Percentiles rank a stretch among this genome's conserved stretches.
phyloP scores from a whole-genome alignment of 2,888 invertebrate genomes.

The Clostera curtula region DNA sequence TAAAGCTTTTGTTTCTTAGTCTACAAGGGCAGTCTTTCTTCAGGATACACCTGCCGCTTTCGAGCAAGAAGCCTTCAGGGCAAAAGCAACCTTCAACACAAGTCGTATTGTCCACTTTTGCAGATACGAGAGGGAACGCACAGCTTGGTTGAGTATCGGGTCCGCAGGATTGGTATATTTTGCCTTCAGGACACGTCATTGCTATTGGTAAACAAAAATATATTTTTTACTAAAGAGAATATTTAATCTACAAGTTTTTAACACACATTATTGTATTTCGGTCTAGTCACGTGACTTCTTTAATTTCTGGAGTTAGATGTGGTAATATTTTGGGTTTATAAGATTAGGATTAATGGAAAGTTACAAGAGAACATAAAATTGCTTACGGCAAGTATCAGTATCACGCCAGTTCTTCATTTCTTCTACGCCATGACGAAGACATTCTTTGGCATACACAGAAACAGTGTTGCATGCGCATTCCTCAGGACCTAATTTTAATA shows the following conservation, averaged over 20 bases:
- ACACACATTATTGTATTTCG: no score
- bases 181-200: slow-evolving; percentile 83
- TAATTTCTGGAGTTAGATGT: no score
- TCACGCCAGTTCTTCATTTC: slow-evolving; percentile 84
- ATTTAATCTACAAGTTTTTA: no score
- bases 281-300: no score
- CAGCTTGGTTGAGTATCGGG: slow-evolving; percentile 83
- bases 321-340: no score
- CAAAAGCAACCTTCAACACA: slow-evolving; percentile 95
- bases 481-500: slow-evolving; percentile 54
- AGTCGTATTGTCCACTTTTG: slow-evolving; percentile 43
- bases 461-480: slow-evolving; percentile 86
- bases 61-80: slow-evolving; percentile 83
- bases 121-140: slow-evolving; percentile 59
- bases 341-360: no score
- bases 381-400: slow-evolving; percentile 88
- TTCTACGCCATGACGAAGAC: slow-evolving; percentile 78
- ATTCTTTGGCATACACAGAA: slow-evolving; percentile 85
- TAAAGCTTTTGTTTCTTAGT: slow-evolving; percentile 81
- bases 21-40: slow-evolving; percentile 86
- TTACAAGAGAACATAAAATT: no score
- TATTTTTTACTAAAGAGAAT: no score
- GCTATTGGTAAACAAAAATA: slow-evolving; percentile 66
- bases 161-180: slow-evolving; percentile 86
- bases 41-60: slow-evolving; percentile 83